phyloP scores from a whole-genome alignment of 2,113 vertebrate genomes.

The Stegostoma tigrinum region DNA sequence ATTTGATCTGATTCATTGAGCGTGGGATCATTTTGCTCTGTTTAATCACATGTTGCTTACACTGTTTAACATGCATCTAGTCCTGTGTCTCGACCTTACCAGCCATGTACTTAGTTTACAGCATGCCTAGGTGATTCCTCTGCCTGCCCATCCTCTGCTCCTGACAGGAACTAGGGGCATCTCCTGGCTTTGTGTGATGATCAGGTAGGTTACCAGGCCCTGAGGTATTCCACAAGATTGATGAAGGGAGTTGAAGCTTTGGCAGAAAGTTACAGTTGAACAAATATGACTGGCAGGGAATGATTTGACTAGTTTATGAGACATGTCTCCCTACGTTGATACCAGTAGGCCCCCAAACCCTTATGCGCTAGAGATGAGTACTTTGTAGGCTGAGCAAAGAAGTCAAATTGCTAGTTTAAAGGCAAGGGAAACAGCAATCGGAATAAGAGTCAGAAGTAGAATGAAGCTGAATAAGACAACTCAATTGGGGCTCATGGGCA shows the following conservation, averaged over 20 bases:
- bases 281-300: background rate
- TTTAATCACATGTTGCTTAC: background rate
- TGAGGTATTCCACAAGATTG: background rate
- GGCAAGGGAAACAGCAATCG: background rate
- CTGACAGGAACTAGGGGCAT: too few relatives aligned
- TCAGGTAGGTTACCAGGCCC: too few relatives aligned
- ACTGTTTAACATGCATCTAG: background rate
- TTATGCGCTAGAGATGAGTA: background rate
- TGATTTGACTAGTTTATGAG: background rate
- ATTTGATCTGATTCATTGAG: background rate
- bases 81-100: too few relatives aligned
- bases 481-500: background rate
- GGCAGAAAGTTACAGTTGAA: background rate
- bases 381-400: background rate
- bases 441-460: background rate
- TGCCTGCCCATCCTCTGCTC: too few relatives aligned
- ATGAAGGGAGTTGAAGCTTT: background rate
- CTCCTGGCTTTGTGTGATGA: too few relatives aligned
- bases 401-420: background rate
- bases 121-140: too few relatives aligned
- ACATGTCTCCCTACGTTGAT: background rate
- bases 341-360: background rate
- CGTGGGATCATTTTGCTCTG: background rate
- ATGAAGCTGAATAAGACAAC: background rate
- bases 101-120: too few relatives aligned